These are phyloP conservation scores for Pantherophis vulpinus DNA, from an alignment of 2,797 vertebrate genomes.

Conservation along the genomic window DNA sequence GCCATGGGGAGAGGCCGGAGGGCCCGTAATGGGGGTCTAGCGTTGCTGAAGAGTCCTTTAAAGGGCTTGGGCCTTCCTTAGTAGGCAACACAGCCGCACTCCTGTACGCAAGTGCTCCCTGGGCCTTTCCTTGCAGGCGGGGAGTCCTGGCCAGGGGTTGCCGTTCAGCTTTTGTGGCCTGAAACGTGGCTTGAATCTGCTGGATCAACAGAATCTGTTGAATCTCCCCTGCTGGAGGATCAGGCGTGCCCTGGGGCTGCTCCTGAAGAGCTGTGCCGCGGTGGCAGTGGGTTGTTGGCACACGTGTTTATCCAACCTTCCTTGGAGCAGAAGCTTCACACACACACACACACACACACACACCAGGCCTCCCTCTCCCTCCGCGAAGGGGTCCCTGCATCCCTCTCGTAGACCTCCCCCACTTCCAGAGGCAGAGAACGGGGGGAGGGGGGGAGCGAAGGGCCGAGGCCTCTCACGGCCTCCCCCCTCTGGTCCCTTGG, in stretches of 20 bases:
- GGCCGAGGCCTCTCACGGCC: background rate
- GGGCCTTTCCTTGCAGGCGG: too few relatives aligned
- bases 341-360: background rate
- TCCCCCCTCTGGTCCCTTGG: background rate
- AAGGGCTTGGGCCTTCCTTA: background rate
- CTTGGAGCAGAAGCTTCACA: background rate
- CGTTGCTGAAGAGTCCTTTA: background rate
- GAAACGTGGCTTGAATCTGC: background rate
- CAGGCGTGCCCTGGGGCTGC: background rate
- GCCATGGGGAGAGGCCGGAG: background rate
- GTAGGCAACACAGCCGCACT: background rate
- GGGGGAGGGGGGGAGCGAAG: background rate
- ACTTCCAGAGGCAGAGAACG: background rate
- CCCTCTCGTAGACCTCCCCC: background rate
- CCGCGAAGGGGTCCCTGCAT: background rate
- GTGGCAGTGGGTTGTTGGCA: background rate
- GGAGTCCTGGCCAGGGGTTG: background rate
- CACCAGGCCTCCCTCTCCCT: background rate
- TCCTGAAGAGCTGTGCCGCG: background rate
- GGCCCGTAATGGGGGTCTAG: background rate
- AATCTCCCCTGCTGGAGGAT: background rate
- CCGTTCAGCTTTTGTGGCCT: background rate
- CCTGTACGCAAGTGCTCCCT: accelerated
- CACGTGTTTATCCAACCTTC: background rate
- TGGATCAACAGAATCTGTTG: too few relatives aligned